A percentile compares a stretch with the other conserved stretches of the same genome.
Conservation (phyloP, 2,888 invertebrate genomes). For the Pachymerium ferrugineum region DNA sequence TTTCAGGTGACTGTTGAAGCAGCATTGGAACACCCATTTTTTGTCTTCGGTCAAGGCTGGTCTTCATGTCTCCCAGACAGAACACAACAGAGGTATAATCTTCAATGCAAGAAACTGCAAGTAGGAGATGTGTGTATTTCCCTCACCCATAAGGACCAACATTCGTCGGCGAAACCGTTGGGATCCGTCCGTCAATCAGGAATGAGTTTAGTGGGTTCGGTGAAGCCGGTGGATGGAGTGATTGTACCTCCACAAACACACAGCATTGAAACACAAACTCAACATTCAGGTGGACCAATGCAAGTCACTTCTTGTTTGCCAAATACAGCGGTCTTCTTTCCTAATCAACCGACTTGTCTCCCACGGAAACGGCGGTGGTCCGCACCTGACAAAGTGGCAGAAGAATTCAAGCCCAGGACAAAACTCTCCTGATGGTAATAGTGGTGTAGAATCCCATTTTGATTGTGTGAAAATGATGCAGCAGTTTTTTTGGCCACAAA, state of each 20-base stretch:
- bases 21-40: conserved; percentile 79
- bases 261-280: conserved; percentile 32
- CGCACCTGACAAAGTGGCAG: conserved; percentile 51
- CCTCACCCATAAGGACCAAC: conserved; percentile 55
- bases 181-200: no score
- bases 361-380: conserved; percentile 56
- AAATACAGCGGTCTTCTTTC: not conserved
- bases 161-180: no score
- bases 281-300: not conserved
- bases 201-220: not conserved
- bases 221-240: not conserved
- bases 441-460: not conserved
- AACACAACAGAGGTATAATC: conserved; percentile 67
- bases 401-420: conserved; percentile 29
- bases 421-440: conserved; percentile 18
- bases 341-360: not conserved
- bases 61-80: conserved; percentile 76
- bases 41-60: conserved; percentile 88
- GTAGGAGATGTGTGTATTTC: conserved; percentile 89
- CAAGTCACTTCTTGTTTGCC: not conserved
- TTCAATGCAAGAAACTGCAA: conserved; percentile 71
- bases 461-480: not conserved
- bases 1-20: conserved; percentile 85
- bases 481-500: not conserved
- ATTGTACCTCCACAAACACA: not conserved